These are phyloP conservation scores for Zeugodacus cucurbitae DNA, from an alignment of 1,140 invertebrate species.

Conservation along the genomic window DNA sequence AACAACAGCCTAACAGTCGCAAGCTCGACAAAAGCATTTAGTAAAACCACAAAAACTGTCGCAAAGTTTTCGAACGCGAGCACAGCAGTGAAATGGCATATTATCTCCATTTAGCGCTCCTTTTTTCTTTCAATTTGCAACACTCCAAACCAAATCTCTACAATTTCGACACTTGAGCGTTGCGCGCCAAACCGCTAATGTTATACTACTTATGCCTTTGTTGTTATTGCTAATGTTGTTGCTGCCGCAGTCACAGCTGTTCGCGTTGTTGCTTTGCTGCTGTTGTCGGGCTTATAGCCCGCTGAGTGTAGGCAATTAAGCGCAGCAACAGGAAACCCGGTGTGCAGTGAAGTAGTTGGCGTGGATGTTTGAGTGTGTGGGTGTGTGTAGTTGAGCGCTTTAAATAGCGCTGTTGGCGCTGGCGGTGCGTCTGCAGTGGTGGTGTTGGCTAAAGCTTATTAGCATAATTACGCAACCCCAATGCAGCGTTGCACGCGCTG, in stretches of 20 bases:
- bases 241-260: background rate
- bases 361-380: background rate
- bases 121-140: background rate
- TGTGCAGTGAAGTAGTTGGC: background rate
- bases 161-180: slow-evolving; percentile 21
- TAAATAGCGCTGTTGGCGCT: background rate
- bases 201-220: background rate
- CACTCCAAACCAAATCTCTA: background rate
- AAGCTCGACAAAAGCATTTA: background rate
- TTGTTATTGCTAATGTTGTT: background rate
- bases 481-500: background rate
- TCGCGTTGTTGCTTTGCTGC: background rate
- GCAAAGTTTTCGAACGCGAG: background rate
- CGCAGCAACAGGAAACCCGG: background rate
- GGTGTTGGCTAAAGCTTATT: slow-evolving; percentile 15
- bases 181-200: slow-evolving; percentile 8
- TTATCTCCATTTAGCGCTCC: background rate
- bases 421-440: background rate
- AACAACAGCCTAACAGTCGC: background rate
- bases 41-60: background rate
- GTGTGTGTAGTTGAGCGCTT: background rate
- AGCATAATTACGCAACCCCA: slow-evolving; percentile 7
- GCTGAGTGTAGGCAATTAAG: slow-evolving; percentile 1
- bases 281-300: background rate
- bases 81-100: background rate